phyloP scores from a whole-genome alignment of 2,888 invertebrate species.

The Polylopha cassiicola region DNA sequence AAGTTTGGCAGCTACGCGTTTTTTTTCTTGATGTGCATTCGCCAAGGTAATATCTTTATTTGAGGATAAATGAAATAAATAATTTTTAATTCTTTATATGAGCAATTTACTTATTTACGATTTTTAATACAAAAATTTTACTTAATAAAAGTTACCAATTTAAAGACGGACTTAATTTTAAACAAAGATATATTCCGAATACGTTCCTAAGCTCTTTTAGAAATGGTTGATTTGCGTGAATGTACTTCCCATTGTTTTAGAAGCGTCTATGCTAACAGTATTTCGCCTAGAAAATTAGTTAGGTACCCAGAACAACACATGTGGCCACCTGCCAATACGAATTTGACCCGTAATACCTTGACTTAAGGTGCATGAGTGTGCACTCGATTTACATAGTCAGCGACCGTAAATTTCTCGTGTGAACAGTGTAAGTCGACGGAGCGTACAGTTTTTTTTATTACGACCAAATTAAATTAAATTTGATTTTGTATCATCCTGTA shows the following conservation, averaged over 20 bases:
- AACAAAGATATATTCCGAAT: no score
- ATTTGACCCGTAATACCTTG: slow-evolving; percentile 3
- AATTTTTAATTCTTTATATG: no score
- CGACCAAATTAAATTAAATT: slow-evolving; percentile 65
- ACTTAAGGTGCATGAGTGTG: slow-evolving; percentile 10
- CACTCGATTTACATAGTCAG: slow-evolving; percentile 68
- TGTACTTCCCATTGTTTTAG: slow-evolving; percentile 38
- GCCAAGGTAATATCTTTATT: no score
- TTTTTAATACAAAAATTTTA: no score
- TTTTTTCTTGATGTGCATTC: no score
- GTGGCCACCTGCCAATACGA: slow-evolving; percentile 1
- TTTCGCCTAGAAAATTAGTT: slow-evolving; percentile 33
- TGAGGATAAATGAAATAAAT: no score
- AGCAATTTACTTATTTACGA: no score
- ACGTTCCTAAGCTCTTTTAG: slow-evolving; percentile 15
- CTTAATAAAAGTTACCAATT: no score
- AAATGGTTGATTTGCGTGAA: slow-evolving; percentile 20
- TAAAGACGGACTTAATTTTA: no score
- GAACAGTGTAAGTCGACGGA: slow-evolving; percentile 52
- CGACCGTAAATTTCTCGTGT: slow-evolving; percentile 75
- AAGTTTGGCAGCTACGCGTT: no score
- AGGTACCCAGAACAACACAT: slow-evolving; percentile 18
- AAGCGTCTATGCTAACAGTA: slow-evolving; percentile 41
- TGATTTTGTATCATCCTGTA: slow-evolving; percentile 31
- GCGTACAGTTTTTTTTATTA: slow-evolving; percentile 47